A percentile compares a stretch with the other conserved stretches of the same genome.
Conservation (phyloP, 2,113 vertebrate genomes). For the Felis chaus region DNA sequence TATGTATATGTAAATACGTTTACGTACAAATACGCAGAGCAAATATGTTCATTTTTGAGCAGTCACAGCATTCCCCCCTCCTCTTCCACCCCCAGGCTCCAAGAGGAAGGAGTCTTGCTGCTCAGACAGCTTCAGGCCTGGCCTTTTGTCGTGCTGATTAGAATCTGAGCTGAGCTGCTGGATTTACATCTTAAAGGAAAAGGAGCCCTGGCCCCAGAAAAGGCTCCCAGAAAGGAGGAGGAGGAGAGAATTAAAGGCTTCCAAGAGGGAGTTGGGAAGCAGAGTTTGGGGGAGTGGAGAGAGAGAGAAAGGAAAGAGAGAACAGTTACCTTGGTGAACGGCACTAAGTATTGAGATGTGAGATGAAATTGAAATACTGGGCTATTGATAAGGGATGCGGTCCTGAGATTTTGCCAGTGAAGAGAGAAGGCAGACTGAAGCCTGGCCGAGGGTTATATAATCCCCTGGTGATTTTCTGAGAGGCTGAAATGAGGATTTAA, state of each 20-base stretch:
- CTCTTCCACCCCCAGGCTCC: neutral
- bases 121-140: neutral
- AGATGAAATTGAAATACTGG: neutral
- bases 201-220: neutral
- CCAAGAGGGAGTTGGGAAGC: neutral
- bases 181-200: slow-evolving; percentile 64
- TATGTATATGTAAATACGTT: accelerated
- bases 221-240: neutral
- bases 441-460: neutral
- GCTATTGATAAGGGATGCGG: neutral
- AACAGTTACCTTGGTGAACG: neutral
- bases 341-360: neutral
- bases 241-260: neutral
- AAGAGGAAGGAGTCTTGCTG: neutral
- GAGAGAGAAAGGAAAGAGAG: neutral
- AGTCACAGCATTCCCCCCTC: accelerated
- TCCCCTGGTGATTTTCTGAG: slow-evolving; percentile 42
- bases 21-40: neutral
- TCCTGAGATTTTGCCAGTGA: neutral
- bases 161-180: neutral
- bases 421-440: neutral
- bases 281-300: neutral
- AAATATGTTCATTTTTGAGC: neutral
- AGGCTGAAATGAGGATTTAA: neutral
- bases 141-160: slow-evolving; percentile 45